phyloP scores from a whole-genome alignment of 2,113 vertebrate species.

The Brachypodius melanocephalos region DNA sequence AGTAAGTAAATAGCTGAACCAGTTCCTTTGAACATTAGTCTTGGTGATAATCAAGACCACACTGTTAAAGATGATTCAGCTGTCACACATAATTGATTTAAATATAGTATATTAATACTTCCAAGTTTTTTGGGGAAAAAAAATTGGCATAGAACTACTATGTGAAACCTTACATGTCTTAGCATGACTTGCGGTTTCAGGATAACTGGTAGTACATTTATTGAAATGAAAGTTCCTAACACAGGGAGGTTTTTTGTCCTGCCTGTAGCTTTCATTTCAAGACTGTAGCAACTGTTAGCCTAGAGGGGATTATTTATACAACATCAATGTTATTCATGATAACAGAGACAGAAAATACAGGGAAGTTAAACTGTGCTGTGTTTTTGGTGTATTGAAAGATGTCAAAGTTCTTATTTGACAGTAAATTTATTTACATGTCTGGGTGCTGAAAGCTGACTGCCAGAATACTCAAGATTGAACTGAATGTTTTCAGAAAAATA shows the following conservation, averaged over 20 bases:
- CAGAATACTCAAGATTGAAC: neutral
- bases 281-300: neutral
- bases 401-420: neutral
- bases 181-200: neutral
- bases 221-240: neutral
- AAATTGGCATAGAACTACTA: neutral
- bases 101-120: neutral
- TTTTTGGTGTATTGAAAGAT: neutral
- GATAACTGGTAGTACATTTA: neutral
- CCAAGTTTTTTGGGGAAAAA: neutral
- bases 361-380: neutral
- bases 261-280: neutral
- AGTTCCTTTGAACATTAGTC: slow-evolving; percentile 15
- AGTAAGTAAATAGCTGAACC: slow-evolving; percentile 78
- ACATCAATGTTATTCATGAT: neutral
- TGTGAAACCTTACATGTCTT: neutral
- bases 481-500: neutral
- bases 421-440: neutral
- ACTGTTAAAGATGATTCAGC: slow-evolving; percentile 13
- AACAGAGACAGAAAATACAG: neutral
- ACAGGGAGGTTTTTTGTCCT: neutral
- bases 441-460: neutral
- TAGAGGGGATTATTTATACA: neutral
- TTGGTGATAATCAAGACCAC: slow-evolving; percentile 21
- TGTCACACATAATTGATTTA: neutral